Conservation (phyloP, 1,140 invertebrate genomes). For the Nephotettix cincticeps region DNA sequence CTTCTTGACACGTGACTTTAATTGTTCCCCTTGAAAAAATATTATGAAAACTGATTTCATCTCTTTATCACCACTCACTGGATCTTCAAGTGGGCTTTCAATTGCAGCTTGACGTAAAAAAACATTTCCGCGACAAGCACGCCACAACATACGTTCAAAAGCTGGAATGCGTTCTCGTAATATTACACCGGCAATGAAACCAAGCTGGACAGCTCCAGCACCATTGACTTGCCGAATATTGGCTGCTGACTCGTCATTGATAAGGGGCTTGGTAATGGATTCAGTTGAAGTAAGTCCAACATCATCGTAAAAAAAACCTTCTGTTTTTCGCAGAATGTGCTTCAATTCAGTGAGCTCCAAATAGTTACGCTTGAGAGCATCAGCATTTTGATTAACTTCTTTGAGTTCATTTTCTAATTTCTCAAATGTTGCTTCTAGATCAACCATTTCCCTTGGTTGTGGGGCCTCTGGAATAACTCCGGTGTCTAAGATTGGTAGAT, state of each 20-base stretch:
- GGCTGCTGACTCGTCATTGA: no score
- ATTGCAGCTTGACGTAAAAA: constrained; percentile 87
- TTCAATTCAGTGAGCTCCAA: constrained; percentile 95
- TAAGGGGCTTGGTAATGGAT: no score
- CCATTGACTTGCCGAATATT: no score
- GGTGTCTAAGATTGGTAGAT: constrained; percentile 93
- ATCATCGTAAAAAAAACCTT: constrained; percentile 97
- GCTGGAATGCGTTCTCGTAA: constrained; percentile 70
- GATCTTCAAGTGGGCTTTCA: constrained; percentile 82
- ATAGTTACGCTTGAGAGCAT: constrained; percentile 93
- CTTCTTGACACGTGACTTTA: constrained; percentile 95
- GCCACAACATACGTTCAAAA: constrained; percentile 84
- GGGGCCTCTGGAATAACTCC: constrained; percentile 98
- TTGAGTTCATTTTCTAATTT: constrained; percentile 92
- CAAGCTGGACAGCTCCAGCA: constrained; percentile 40
- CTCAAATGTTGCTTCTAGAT: constrained; percentile 95
- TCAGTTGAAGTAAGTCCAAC: constrained; percentile 57
- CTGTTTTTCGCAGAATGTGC: constrained; percentile 93
- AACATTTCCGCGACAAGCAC: constrained; percentile 83
- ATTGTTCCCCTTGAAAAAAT: constrained; percentile 98
- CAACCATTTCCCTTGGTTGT: constrained; percentile 97
- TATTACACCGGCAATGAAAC: constrained; percentile 84
- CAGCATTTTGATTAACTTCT: constrained; percentile 96
- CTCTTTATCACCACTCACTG: constrained; percentile 48
- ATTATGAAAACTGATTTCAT: constrained; percentile 96